Evolutionary conservation across 92 coral and sea anemone species (phyloP), one percentile per base, ranked within the genome.

Genomic region (Phenganax marumi): DNA sequence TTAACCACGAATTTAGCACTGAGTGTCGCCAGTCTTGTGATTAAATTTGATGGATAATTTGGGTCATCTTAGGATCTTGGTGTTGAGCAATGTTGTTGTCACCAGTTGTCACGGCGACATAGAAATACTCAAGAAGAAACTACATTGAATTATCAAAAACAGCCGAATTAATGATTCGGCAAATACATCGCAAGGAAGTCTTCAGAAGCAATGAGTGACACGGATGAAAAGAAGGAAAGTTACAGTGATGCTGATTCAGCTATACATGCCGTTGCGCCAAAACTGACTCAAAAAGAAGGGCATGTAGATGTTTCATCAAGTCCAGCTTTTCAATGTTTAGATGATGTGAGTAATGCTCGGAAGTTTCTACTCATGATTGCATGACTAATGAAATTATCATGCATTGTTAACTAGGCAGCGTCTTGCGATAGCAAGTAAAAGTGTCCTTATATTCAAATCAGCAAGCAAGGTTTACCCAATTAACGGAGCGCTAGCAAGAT

Each of bases 241-340:
- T 86, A 89, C 48, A 87, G 88, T 74, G 92, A 89, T 65, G 77
- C 89, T 48, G 93, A 89, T 79, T 92, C 98, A 48, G 98, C 98
- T 6, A 95, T 95, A 75, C 91, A 93, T 93, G 98, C 98, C 12
- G 81, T 95, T 73, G 98, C 98, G 39, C 98, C 98, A 64, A 88
- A 91, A 82, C 88, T 95, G 39, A 89, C 91, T 24, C 98, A 92
- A 88, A 97, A 95, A 81, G 96, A 95, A 89, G 98, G 98, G 0
- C 98, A 97, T 3, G 91, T 91, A 6, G 98, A 95, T 91, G 97
- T 95, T 3, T 89, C 96, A 10, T 91, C 98, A 18, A 95, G 97
- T 77, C 98, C 98, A 14, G 98, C 98, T 53, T 95, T 95, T 86
- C 98, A 95, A 73, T 95, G 98, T 73, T 86, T 95, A 17, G 97